Evolutionary conservation across 2,888 invertebrate species (phyloP).

Genomic region (Danaus chrysippus): DNA sequence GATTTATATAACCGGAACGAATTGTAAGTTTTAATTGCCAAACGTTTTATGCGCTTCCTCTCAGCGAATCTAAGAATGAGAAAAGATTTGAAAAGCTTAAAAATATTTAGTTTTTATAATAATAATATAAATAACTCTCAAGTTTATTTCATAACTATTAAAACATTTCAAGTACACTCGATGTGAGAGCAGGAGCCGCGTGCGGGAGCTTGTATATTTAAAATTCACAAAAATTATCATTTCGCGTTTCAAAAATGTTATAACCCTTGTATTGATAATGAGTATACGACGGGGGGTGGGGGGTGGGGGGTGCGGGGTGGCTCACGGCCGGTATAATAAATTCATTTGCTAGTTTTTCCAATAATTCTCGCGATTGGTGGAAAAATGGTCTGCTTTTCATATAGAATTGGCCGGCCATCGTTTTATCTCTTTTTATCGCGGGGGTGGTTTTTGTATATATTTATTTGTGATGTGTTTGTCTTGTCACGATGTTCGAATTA

Average conservation of each 20-base stretch:
- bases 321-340: slow-evolving; percentile 62
- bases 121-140: no score
- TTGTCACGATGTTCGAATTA: slow-evolving; percentile 3
- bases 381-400: slow-evolving; percentile 68
- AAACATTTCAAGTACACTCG: no score
- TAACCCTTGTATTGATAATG: slow-evolving; percentile 45
- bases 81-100: no score
- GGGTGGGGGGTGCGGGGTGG: slow-evolving; percentile 46
- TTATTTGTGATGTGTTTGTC: slow-evolving; percentile 16
- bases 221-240: slow-evolving; percentile 16
- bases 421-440: slow-evolving; percentile 62
- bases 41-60: no score
- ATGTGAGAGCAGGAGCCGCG: background rate
- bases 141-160: no score
- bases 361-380: slow-evolving; percentile 75
- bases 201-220: background rate
- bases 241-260: slow-evolving; percentile 31
- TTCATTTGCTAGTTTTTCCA: slow-evolving; percentile 77
- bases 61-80: no score
- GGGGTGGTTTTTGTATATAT: slow-evolving; percentile 17
- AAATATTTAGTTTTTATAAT: no score
- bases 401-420: slow-evolving; percentile 48
- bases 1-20: no score
- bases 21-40: no score
- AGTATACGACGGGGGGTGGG: slow-evolving; percentile 47